Base-by-base conservation (phyloP, 1,140 invertebrate genomes). In the Aphidius gifuensis region DNA sequence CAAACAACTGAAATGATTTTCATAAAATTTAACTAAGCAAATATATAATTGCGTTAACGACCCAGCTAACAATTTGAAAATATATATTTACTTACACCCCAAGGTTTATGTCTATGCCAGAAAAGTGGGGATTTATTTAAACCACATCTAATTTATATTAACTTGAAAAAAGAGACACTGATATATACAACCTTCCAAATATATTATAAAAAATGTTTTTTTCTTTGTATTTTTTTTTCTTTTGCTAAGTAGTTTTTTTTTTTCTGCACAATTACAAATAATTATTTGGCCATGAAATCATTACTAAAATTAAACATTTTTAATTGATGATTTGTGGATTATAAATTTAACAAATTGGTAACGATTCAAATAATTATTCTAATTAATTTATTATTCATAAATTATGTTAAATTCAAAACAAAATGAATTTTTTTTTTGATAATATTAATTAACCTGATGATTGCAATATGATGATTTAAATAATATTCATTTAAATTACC, bases 21-120 rank as follows among this genome's bases (percentile, higher is more conserved):
- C 67, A 11, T 1, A 9, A 57, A 57, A 32, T 57, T 16, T 16
- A 16, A 16, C 16, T 16, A 16, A 16, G 16, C 16, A 16, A 16
- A 16, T 16, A 16, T 70, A 71, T 74, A 76, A 77, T 77, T 69
- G 69, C 67, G 68, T 67, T 69, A 75, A 74, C 68, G 68, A 68
- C 69, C 70, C 69, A 50, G 72, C 69, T 65, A 75, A 72, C 67
- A 69, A 68, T 76, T 79, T 76, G 76, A 76, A 72, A 76, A 66
- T 62, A 68, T 74, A 67, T 64, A 68, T 32, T 4, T 32, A 32
- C 4, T 32, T 65, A 68, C 60, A 59, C 40, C 46, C 67, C 66
- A 65, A 67, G 42, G 56, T 66, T 53, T 53, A 53, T 11, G 6
- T n/a, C 50, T 59, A 49, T 66, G 61, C 68, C 63, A 62, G 55